Evolutionary conservation across 1,140 invertebrate genomes (phyloP), one percentile per base, ranked within the genome.

Genomic region (Phenacoccus solenopsis): DNA sequence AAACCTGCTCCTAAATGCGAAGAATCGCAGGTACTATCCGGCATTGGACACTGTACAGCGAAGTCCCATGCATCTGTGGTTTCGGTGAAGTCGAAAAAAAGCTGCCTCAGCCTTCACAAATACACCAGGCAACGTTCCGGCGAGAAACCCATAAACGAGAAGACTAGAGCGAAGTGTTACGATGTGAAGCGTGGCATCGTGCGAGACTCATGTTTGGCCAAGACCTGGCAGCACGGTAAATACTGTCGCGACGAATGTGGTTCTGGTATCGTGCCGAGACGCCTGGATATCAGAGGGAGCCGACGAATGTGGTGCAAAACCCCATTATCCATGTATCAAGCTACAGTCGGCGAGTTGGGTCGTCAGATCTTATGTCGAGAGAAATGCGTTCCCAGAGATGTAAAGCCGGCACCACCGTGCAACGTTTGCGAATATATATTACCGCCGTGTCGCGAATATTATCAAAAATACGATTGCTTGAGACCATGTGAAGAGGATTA

Each of bases 311-410:
- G 59, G 59, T 64, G 59, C 59, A 64, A 64, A 64, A 64, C 59
- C 1, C 59, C 59, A 10, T 27, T 64, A 10, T 25, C 59, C 13
- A 64, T 64, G 59, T 64, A 64, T 20, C 59, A 64, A 64, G 59
- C 59, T 3, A 64, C 59, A 1, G 25, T 64, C 22, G 59, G 59
- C 59, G 59, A 64, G 20, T 27, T 64, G 22, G 59, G 59, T 5
- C 59, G 59, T 27, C 21, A 64, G 59, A 25, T 64, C 13, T 64
- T 64, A 64, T 64, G 59, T 22, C 59, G 59, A 24, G 59, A 64
- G 25, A 64, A 25, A 10, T 4, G 22, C 59, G 59, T 64, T 4
- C 21, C 59, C 12, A 20, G 59, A 24, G 59, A 64, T 27, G 25
- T 64, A 10, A 64, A 64, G 16, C 25, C 22, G 1, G 59, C 10